Evolutionary conservation across 2,113 vertebrate species (phyloP), one percentile per base, ranked within the genome.

Genomic region (Ceratotherium simum): DNA sequence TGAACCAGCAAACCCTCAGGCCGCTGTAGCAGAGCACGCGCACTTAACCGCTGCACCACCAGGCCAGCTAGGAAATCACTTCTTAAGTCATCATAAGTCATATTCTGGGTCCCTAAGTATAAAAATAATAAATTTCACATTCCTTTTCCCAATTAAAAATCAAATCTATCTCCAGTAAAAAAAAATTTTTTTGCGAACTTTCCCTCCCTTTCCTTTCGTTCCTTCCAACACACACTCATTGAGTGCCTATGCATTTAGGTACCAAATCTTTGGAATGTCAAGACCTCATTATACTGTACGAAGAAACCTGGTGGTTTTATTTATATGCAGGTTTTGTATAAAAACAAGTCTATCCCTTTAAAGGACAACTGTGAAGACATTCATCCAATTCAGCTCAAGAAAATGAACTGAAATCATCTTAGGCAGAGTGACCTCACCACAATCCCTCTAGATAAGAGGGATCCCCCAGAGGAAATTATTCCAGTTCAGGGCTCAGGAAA

Each of bases 91-190:
- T 75, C 12, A 1, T 92, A 70, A 91, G 58, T 54, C 51, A 91
- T 56, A 95, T 58, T 81, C 60, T 70, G 80, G 86, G 51, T 88
- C 48, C 8, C 5, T 11, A 78, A 82, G 33, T 48, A 80, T 80
- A 69, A 80, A 69, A 79, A 54, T 54, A 54, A 39, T 64, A 89
- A 21, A 48, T 54, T 79, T 90, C 42, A 79, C 33, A 72, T 93
- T 70, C 64, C 9, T 90, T 87, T 97, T 78, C 27, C 60, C 36
- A 96, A 78, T 80, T 80, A 89, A 95, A 96, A 82, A 80, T 84
- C 31, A 93, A 91, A 75, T 9, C 70, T 62, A 64, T 48, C 33
- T 48, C 21, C 29, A 62, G 39, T 20, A 36, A 39, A 79, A 90
- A n/a, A 46, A 48, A 8, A 1, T 75, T 18, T 81, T 85, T 21